Conservation (phyloP, 2,797 vertebrate species). For the Ciconia nigra region DNA sequence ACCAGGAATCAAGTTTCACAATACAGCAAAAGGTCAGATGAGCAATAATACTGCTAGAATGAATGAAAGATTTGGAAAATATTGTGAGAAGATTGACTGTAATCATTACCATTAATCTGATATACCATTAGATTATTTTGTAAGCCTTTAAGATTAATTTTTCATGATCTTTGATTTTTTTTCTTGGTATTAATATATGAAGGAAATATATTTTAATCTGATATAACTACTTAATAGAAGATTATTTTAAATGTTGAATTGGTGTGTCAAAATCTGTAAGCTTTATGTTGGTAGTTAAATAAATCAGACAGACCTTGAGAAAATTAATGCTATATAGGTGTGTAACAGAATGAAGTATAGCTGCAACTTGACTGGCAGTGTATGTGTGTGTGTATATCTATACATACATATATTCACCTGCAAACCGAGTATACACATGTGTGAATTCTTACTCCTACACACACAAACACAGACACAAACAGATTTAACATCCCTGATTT, state of each 20-base stretch:
- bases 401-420: not conserved
- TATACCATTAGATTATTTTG: not conserved
- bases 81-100: not conserved
- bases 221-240: not conserved
- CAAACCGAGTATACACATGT: accelerated
- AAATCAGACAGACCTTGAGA: not conserved
- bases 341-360: not conserved
- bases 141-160: not conserved
- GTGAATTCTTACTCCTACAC: not conserved
- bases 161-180: not conserved
- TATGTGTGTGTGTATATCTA: not conserved
- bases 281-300: not conserved
- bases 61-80: not conserved
- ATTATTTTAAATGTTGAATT: not conserved
- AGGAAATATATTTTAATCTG: not conserved
- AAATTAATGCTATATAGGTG: not conserved
- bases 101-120: not conserved
- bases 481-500: not conserved
- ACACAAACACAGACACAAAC: not conserved
- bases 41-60: not conserved
- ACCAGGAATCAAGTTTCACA: not conserved
- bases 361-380: not conserved
- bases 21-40: not conserved
- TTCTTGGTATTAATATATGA: not conserved
- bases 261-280: not conserved